Base-by-base conservation (phyloP, 2,888 invertebrate species). In the Odontocolon sp. region DNA sequence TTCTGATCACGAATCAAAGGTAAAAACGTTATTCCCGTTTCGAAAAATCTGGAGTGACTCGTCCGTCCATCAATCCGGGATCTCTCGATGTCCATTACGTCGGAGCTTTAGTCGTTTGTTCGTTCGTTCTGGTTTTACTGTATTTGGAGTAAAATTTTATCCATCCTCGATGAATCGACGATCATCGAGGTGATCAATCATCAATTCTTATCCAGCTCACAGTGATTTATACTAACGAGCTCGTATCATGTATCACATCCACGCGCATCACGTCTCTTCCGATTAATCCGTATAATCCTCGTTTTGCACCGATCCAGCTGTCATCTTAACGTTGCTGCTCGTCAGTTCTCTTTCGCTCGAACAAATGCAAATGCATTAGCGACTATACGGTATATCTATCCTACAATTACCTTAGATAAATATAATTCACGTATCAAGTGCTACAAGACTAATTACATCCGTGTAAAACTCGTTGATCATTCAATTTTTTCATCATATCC, bases 211-310 rank as follows among this genome's bases (percentile, higher is more conserved):
- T 59, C 33, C 47, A 40, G 6, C 16, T 50, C 18, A 16, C 42
- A 56, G 38, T 28, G 63, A 68, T 57, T 63, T 56, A 57, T 57
- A 45, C 63, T 73, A 73, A 68, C 61, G 67, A 68, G 54, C 8
- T 31, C 45, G 45, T 54, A 61, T 61, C 38, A 50, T 36, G 21
- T 54, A 42, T 54, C 56, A 31, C 31, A 31, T 56, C 38, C 64
- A 70, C 61, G 70, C 63, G 68, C 31, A 66, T 2, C 52, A n/a
- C 66, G 77, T 77, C 73, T 33, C 52, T 63, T 67, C 45, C 42
- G 42, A 77, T 79, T 63, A 70, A 73, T 67, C 33, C 38, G 28
- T 31, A 40, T 50, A 28, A 33, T 50, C 38, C 8, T 4, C 14
- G 31, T 16, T 21, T 47, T 63, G 26, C 33, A 36, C 31, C 16